phyloP scores from a whole-genome alignment of 2,113 vertebrate species.

The Vulpes lagopus region DNA sequence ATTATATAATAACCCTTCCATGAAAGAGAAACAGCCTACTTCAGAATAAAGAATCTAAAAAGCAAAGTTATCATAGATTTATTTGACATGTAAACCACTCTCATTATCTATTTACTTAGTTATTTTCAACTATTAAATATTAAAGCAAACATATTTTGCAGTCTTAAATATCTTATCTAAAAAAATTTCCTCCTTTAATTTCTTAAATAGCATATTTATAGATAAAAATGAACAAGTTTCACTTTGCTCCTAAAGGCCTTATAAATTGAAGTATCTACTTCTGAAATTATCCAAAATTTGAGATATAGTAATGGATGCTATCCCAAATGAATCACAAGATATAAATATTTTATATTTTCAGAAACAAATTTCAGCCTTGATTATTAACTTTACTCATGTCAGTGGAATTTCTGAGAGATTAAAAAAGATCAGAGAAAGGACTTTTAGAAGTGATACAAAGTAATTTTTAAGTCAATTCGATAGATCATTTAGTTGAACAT shows the following conservation, averaged over 20 bases:
- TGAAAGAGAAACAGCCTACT: slow-evolving; percentile 20
- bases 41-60: slow-evolving; percentile 31
- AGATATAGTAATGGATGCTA: not conserved
- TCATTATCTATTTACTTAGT: not conserved
- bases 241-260: not conserved
- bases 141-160: slow-evolving; percentile 17
- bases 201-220: slow-evolving; percentile 31
- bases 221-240: slow-evolving; percentile 25
- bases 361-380: slow-evolving; percentile 3
- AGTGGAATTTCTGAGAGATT: slow-evolving; percentile 17
- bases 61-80: slow-evolving; percentile 30
- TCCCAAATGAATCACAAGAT: not conserved
- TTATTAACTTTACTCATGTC: slow-evolving; percentile 17
- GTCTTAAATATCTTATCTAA: slow-evolving; percentile 21
- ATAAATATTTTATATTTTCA: slow-evolving; percentile 38
- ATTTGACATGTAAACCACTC: slow-evolving; percentile 26
- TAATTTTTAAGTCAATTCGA: not conserved
- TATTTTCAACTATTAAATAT: slow-evolving; percentile 13
- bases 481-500: not conserved
- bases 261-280: not conserved
- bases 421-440: not conserved
- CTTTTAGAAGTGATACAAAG: slow-evolving; percentile 4
- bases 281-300: not conserved
- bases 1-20: slow-evolving; percentile 31
- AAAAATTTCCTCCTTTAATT: slow-evolving; percentile 34